Base-by-base conservation (phyloP, 1,140 invertebrate species). In the Penaeus indicus region DNA sequence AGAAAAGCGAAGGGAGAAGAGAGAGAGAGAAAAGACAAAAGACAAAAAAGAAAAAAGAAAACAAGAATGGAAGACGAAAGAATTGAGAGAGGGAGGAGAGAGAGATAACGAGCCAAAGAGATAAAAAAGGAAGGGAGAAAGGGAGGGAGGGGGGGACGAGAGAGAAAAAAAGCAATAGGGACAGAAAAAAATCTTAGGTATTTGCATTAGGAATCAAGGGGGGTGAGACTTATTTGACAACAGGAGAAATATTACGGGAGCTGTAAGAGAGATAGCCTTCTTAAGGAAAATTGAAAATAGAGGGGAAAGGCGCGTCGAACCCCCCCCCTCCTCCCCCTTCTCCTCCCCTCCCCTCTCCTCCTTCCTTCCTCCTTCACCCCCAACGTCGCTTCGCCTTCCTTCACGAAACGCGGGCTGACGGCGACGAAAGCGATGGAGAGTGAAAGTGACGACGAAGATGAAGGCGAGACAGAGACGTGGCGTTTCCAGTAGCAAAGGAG, bases 181-280 rank as follows among this genome's bases (percentile, higher is more conserved):
- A 77, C 21, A 13, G 32, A 42, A 32, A 67, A 85, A 87, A 79
- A 82, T 72, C 79, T 62, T 54, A 72, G 64, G 86, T 88, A 88
- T 88, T 88, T 88, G 86, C 86, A 88, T 88, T 88, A 88, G 81
- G 62, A 88, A 88, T 88, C 86, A 88, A 88, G 86, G 86, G 69
- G 25, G 21, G 19, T 18, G 78, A 82, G 79, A 87, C 63, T 87
- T 87, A 87, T 80, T 79, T 82, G 86, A 84, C 80, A 47, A 32
- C 42, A 27, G 42, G 69, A 69, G 86, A 78, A 84, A 77, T 87
- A 87, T 86, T 60, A 67, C 85, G 5, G n/a, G 63, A 42, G 60
- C 27, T 61, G 21, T 25, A 60, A 60, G 54, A 82, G 61, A 61
- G 79, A 82, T 82, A 27, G 86, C 64, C 69, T 54, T 64, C 86